Conservation (phyloP, 2,797 vertebrate genomes). For the Hafferia zeledoni region DNA sequence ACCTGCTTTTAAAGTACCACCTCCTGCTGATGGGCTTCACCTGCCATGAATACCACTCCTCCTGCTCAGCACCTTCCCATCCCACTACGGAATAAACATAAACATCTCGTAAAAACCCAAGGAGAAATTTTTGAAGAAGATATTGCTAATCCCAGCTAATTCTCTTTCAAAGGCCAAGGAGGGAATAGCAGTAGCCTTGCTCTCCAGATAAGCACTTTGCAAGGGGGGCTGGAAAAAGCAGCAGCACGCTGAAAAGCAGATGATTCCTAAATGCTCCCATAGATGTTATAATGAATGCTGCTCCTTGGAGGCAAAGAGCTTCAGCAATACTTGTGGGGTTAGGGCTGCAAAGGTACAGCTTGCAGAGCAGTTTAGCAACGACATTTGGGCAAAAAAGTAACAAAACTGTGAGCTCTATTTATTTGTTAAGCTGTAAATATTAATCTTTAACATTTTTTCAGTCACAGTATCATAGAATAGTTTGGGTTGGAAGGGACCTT, state of each 20-base stretch:
- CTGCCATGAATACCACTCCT: not conserved
- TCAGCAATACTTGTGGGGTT: not conserved
- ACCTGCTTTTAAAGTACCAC: not conserved
- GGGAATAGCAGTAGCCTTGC: not conserved
- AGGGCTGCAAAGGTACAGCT: not conserved
- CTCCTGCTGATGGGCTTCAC: not conserved
- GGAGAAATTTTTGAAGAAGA: not conserved
- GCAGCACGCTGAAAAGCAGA: not conserved
- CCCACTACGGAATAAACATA: not conserved
- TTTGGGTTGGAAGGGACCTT: not conserved
- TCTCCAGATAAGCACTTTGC: not conserved
- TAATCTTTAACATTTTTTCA: slow-evolving; percentile 6
- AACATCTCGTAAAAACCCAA: not conserved
- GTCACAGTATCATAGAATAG: not conserved
- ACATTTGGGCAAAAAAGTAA: not conserved
- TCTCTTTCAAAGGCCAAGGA: not conserved
- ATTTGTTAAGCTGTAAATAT: slow-evolving; percentile 33
- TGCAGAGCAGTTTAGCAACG: not conserved
- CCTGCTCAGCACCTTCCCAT: not conserved
- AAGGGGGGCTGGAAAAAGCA: not conserved
- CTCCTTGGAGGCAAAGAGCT: not conserved
- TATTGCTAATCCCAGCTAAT: not conserved
- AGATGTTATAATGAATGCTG: not conserved
- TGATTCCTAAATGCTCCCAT: not conserved
- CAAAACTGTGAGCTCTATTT: not conserved